Percentiles rank a stretch among this genome's conserved stretches.
These are phyloP conservation scores for Encarsia formosa DNA, from an alignment of 2,888 invertebrate species.

Conservation along the genomic window DNA sequence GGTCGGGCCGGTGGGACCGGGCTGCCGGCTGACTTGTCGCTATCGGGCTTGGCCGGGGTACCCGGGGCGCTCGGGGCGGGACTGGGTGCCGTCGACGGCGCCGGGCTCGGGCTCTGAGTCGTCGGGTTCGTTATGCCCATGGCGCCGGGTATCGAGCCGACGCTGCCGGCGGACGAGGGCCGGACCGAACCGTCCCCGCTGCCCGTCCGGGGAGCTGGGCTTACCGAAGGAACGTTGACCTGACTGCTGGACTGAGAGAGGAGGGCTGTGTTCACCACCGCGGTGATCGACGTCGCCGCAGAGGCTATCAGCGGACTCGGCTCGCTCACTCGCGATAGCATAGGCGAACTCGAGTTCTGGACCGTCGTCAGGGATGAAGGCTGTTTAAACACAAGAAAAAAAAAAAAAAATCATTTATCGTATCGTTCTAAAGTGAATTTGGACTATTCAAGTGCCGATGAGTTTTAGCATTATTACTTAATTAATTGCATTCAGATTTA, in stretches of 20 bases:
- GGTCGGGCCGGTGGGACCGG: conserved; percentile 47
- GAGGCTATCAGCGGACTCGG: conserved; percentile 68
- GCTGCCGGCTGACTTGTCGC: conserved; percentile 60
- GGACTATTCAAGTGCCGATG: too few relatives aligned
- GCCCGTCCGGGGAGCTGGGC: conserved; percentile 56
- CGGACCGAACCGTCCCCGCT: conserved; percentile 60
- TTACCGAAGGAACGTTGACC: conserved; percentile 43
- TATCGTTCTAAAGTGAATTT: too few relatives aligned
- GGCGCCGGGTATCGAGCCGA: conserved; percentile 53
- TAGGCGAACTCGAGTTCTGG: conserved; percentile 42
- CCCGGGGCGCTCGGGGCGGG: conserved; percentile 45
- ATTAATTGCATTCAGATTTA: too few relatives aligned
- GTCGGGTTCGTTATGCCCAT: conserved; percentile 50
- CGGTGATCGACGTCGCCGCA: conserved; percentile 66
- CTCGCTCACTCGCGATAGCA: conserved; percentile 58
- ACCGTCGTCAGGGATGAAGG: conserved; percentile 12
- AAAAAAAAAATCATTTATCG: too few relatives aligned
- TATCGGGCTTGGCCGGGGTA: conserved; percentile 46
- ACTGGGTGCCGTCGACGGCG: conserved; percentile 52
- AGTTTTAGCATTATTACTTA: too few relatives aligned
- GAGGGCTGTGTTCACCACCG: conserved; percentile 64
- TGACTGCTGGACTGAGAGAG: conserved; percentile 39
- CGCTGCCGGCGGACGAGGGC: conserved; percentile 54
- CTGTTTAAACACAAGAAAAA: too few relatives aligned
- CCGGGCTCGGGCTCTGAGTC: conserved; percentile 53